A percentile compares a stretch with the other conserved stretches of the same genome.
Conservation (phyloP, 2,797 vertebrate genomes). For the Hydrophis major region DNA sequence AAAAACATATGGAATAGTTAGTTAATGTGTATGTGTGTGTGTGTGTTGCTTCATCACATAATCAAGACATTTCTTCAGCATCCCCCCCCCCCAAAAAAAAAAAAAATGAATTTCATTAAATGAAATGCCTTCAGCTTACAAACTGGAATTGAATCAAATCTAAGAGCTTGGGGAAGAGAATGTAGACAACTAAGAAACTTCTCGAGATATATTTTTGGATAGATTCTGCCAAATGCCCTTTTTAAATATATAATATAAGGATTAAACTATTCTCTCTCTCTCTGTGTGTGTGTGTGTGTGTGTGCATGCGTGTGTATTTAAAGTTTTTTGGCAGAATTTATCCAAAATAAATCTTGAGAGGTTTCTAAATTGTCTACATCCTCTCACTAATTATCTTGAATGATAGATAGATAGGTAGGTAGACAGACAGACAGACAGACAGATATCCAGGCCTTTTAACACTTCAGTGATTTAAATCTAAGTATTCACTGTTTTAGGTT, state of each 20-base stretch:
- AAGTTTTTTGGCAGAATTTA: not conserved
- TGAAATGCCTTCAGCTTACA: not conserved
- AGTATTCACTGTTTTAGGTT: too few species aligned
- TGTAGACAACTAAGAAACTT: not conserved
- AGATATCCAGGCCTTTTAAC: too few species aligned
- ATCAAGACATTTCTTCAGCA: slow-evolving; percentile 35
- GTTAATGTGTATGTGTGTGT: slow-evolving; percentile 16
- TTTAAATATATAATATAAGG: not conserved
- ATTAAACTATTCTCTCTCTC: too few species aligned
- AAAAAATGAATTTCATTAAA: slow-evolving; percentile 33
- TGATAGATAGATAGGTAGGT: not conserved
- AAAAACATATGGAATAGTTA: slow-evolving; percentile 55
- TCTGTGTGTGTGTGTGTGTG: too few species aligned
- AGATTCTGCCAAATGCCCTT: not conserved
- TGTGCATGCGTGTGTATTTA: too few species aligned
- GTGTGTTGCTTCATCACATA: slow-evolving; percentile 41
- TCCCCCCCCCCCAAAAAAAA: not conserved
- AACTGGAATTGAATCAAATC: slow-evolving; percentile 23
- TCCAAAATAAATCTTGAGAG: not conserved
- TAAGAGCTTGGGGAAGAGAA: not conserved
- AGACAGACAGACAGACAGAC: too few species aligned
- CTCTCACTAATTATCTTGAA: not conserved
- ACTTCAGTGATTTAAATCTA: too few species aligned
- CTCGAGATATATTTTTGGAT: not conserved
- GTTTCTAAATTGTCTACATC: not conserved